Evolutionary conservation across 2,888 invertebrate species (phyloP).

Genomic region (Pardosa pseudoannulata): DNA sequence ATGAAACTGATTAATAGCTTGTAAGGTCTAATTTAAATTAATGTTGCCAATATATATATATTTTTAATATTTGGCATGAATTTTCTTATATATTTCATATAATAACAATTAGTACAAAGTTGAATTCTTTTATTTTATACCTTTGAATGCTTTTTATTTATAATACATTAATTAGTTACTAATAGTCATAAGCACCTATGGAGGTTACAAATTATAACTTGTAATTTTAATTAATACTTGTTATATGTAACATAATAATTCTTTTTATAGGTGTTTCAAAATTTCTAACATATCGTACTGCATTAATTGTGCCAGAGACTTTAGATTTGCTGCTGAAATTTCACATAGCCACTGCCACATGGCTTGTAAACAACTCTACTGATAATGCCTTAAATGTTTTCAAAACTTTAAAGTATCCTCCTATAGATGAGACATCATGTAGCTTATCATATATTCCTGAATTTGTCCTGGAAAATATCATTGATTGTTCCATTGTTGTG

Average conservation of each 20-base stretch:
- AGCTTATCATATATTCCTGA: constrained; percentile 87
- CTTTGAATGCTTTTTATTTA: too few relatives aligned
- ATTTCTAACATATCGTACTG: constrained; percentile 79
- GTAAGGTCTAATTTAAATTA: too few relatives aligned
- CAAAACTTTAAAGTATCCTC: constrained; percentile 76
- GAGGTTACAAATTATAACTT: too few relatives aligned
- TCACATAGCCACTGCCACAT: constrained; percentile 88
- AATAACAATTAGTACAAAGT: too few relatives aligned
- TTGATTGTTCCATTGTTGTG: constrained; percentile 87
- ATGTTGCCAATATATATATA: too few relatives aligned
- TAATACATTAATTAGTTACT: too few relatives aligned
- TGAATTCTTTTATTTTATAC: too few relatives aligned
- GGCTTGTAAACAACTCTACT: constrained; percentile 89
- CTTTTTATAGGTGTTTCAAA: constrained; percentile 71
- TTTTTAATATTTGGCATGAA: too few relatives aligned
- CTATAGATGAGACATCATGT: constrained; percentile 75
- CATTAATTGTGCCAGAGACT: constrained; percentile 86
- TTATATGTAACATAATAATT: constrained; percentile 69
- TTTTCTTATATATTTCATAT: too few relatives aligned
- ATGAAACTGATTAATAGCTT: too few relatives aligned
- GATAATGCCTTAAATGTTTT: constrained; percentile 74
- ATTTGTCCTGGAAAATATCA: constrained; percentile 91
- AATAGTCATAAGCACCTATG: too few relatives aligned
- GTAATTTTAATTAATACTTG: too few relatives aligned
- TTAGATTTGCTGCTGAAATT: constrained; percentile 85